A percentile compares a stretch with the other conserved stretches of the same genome.
phyloP scores from a whole-genome alignment of 2,888 invertebrate species.

The Adelognathus sp. region DNA sequence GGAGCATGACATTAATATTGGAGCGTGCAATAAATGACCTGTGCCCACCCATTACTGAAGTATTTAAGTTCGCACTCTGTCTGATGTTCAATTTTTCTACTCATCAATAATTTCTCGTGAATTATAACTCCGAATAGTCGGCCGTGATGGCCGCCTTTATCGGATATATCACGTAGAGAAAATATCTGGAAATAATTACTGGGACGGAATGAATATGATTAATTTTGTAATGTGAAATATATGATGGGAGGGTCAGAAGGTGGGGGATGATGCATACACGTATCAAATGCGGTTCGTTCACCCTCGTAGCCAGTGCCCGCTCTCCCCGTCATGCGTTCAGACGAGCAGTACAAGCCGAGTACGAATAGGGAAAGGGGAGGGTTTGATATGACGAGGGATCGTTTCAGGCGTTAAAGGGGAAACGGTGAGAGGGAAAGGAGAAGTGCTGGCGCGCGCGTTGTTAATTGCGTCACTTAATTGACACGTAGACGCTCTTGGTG shows the following conservation, averaged over 20 bases:
- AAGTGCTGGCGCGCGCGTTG: constrained; percentile 44
- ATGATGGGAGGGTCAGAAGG: neutral
- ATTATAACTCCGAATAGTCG: no score
- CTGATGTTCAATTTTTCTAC: no score
- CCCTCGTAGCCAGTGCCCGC: constrained; percentile 47
- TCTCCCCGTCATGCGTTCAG: constrained; percentile 9
- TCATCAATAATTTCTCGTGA: no score
- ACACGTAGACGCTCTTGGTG: constrained; percentile 58
- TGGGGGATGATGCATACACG: constrained; percentile 33
- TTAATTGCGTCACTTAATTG: constrained; percentile 60
- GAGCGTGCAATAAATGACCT: no score
- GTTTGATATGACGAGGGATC: constrained; percentile 49
- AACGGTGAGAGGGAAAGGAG: constrained; percentile 29
- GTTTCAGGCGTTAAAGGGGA: constrained; percentile 52
- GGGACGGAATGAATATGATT: neutral
- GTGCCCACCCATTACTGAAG: no score
- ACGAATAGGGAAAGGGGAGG: constrained; percentile 11
- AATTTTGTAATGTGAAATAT: neutral
- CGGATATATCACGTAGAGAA: no score
- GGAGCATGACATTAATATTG: no score
- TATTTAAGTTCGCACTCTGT: no score
- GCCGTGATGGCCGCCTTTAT: no score
- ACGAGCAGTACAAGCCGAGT: neutral
- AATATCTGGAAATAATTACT: neutral
- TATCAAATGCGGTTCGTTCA: constrained; percentile 56